These are phyloP conservation scores for Astreopora myriophthalma DNA, from an alignment of 64 coral and sea anemone genomes.

Conservation along the genomic window DNA sequence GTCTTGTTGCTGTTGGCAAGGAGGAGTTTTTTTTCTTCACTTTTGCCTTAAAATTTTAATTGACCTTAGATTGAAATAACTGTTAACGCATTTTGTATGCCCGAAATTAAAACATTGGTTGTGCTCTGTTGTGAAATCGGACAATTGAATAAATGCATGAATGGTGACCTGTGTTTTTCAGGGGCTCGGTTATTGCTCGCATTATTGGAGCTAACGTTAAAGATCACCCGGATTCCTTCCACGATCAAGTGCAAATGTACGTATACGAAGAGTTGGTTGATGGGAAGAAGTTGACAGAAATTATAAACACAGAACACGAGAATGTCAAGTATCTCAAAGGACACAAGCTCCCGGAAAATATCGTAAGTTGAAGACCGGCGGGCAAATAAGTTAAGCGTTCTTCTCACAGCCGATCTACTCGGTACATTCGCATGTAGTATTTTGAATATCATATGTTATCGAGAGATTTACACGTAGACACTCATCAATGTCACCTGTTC, in stretches of 20 bases:
- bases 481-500: no score
- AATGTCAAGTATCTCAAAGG: slow-evolving; percentile 94
- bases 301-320: slow-evolving; percentile 95
- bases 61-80: no score
- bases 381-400: neutral
- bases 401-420: neutral
- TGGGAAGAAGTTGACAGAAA: slow-evolving; percentile 90
- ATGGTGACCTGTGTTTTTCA: neutral
- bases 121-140: no score
- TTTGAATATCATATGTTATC: no score
- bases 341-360: slow-evolving; percentile 81
- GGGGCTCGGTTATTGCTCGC: slow-evolving; percentile 91
- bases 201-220: slow-evolving; percentile 82
- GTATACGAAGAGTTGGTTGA: slow-evolving; percentile 94
- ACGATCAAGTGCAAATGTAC: slow-evolving; percentile 90
- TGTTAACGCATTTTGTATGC: no score
- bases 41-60: no score
- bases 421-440: neutral
- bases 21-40: no score
- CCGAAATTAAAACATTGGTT: no score
- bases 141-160: no score
- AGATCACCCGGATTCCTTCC: slow-evolving; percentile 78
- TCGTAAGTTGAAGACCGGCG: slow-evolving; percentile 68
- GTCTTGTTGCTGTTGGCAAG: no score
- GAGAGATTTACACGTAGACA: no score